Evolutionary conservation across 2,888 invertebrate species (phyloP).

Genomic region (Ophonus ardosiacus): DNA sequence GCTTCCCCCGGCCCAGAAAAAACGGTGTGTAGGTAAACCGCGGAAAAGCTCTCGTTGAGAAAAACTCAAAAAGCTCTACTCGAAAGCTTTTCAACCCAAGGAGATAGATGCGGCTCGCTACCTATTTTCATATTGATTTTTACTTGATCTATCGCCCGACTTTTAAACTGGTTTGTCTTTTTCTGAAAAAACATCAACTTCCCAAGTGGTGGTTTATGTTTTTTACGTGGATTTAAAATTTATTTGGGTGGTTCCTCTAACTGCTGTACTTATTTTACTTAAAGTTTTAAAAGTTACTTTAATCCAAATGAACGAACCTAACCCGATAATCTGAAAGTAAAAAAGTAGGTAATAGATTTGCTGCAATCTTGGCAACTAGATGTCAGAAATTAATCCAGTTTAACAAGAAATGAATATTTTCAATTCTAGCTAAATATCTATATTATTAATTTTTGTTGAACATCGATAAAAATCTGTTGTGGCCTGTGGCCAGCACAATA

Average conservation of each 20-base stretch:
- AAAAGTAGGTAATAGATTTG: too few species aligned
- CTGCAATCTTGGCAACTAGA: too few species aligned
- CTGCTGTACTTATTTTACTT: neutral
- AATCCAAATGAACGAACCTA: too few species aligned
- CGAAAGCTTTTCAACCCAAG: slow-evolving; percentile 31
- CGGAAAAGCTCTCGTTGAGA: slow-evolving; percentile 43
- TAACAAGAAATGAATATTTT: too few species aligned
- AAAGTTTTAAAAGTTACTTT: too few species aligned
- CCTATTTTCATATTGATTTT: slow-evolving; percentile 46
- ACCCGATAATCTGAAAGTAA: too few species aligned
- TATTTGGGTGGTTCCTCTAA: neutral
- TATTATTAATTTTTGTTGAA: too few species aligned
- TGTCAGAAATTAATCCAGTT: too few species aligned
- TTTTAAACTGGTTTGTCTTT: slow-evolving; percentile 9
- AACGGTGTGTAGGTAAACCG: slow-evolving; percentile 27
- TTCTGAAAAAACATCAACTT: neutral
- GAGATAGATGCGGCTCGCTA: slow-evolving; percentile 1
- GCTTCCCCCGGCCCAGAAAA: slow-evolving; percentile 26
- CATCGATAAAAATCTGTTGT: too few species aligned
- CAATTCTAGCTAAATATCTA: too few species aligned
- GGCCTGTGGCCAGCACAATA: too few species aligned
- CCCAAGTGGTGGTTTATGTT: slow-evolving; percentile 4
- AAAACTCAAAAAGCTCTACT: slow-evolving; percentile 41
- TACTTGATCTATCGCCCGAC: slow-evolving; percentile 4
- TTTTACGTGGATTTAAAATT: neutral